Base-by-base conservation (phyloP, 1,140 invertebrate species). In the Lepidurus arcticus region DNA sequence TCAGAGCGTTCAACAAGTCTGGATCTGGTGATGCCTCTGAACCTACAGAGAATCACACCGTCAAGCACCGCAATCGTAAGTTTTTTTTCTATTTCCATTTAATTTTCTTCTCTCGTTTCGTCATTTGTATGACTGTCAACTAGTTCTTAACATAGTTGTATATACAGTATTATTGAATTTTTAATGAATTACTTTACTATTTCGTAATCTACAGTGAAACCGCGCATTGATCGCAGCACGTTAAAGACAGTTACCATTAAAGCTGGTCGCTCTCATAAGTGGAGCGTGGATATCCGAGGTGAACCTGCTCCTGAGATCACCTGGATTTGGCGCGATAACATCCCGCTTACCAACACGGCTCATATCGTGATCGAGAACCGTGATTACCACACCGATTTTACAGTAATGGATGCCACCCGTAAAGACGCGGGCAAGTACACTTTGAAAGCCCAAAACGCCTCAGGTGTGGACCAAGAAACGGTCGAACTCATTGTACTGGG, bases 401-500 rank as follows among this genome's bases (percentile, higher is more conserved):
- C 89, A 0, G 89, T 96, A n/a, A 86, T 88, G 1, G 94, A 94
- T 83, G 92, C 92, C 3, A 89, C 91, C 80, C 88, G 96, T 76
- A 92, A 93, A 80, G 95, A 98, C 84, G 94, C 94, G 42, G 97
- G 96, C 80, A 92, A 92, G 83, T 98, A 98, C 83, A 96, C 92
- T 0, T 86, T 98, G 4, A 90, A 91, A 7, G 93, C 95, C 13
- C 92, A 94, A 83, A 98, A 98, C 85, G 89, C 90, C 74, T 95
- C 93, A 82, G 96, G 96, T 13, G 91, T 91, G 81, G 96, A 98
- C 84, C 88, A 89, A 79, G 95, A 96, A 82, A 94, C 93, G 1
- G 91, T 98, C 7, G 95, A 98, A 84, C 88, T 98, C 1, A 93
- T 93, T 73, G 96, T 98, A 8, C 88, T 98, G 7, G 92, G 88